phyloP scores from a whole-genome alignment of 2,113 vertebrate genomes.

The Silurus glanis region DNA sequence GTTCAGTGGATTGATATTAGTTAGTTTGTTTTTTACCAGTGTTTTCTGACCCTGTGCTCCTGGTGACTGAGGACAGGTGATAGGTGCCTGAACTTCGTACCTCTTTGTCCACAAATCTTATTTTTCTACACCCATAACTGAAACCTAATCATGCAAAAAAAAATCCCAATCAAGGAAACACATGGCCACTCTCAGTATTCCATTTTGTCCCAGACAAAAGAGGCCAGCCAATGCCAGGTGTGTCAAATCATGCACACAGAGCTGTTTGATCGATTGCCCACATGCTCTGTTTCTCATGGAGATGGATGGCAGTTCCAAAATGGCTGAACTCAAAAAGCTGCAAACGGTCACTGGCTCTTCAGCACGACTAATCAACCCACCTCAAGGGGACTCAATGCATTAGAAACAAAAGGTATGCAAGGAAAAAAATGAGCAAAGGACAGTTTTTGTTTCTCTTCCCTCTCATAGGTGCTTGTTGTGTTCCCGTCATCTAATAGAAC shows the following conservation, averaged over 20 bases:
- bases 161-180: not conserved
- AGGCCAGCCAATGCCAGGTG: slow-evolving; percentile 7
- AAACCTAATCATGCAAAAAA: slow-evolving; percentile 1
- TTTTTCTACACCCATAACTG: not conserved
- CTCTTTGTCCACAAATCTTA: not conserved
- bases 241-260: slow-evolving; percentile 15
- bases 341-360: slow-evolving; percentile 30
- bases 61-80: slow-evolving; percentile 6
- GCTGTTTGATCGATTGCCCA: slow-evolving; percentile 60
- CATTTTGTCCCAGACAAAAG: slow-evolving; percentile 29
- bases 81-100: not conserved
- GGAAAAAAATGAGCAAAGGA: not conserved
- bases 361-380: slow-evolving; percentile 26
- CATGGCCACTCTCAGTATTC: slow-evolving; percentile 20
- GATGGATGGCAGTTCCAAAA: slow-evolving; percentile 57
- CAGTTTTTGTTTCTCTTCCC: not conserved
- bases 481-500: slow-evolving; percentile 13
- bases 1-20: not conserved
- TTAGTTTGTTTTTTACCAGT: not conserved
- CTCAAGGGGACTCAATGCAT: slow-evolving; percentile 5
- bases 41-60: not conserved
- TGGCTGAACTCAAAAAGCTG: slow-evolving; percentile 45
- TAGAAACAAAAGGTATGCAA: slow-evolving; percentile 32
- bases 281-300: slow-evolving; percentile 59
- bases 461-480: slow-evolving; percentile 5